Conservation (phyloP, 2,113 vertebrate genomes). For the Burhinus oedicnemus region DNA sequence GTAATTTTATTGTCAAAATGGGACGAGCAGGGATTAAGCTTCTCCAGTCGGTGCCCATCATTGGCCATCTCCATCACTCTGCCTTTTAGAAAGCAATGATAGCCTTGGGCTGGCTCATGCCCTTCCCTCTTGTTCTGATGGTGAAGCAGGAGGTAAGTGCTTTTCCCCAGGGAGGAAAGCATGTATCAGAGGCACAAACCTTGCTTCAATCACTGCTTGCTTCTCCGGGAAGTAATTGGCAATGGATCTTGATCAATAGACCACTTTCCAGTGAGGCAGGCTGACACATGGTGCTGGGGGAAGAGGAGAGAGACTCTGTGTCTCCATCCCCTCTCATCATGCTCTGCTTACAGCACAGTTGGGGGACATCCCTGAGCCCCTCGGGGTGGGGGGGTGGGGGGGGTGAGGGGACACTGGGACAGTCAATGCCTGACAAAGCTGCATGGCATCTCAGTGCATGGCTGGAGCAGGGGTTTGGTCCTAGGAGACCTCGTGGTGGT, state of each 20-base stretch:
- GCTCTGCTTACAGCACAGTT: background rate
- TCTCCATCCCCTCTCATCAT: background rate
- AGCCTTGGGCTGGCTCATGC: background rate
- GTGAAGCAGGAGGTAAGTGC: background rate
- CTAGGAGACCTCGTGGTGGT: background rate
- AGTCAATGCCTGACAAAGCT: background rate
- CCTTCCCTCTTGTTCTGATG: background rate
- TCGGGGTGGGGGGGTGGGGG: too few relatives aligned
- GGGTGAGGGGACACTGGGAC: background rate
- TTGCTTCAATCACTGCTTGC: background rate
- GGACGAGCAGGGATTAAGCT: background rate
- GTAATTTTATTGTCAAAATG: constrained; percentile 27
- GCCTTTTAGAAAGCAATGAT: background rate
- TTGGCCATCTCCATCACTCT: background rate
- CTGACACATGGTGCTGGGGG: background rate
- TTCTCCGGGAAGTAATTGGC: constrained; percentile 38
- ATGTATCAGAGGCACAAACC: background rate
- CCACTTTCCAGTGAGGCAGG: background rate
- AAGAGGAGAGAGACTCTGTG: background rate
- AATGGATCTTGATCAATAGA: constrained; percentile 16
- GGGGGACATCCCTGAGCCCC: background rate
- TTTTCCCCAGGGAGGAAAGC: background rate
- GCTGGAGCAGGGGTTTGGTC: background rate
- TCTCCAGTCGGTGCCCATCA: background rate
- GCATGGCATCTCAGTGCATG: fast-evolving